A percentile compares a stretch with the other conserved stretches of the same genome.
phyloP scores from a whole-genome alignment of 1,140 invertebrate genomes.

The Dreissena polymorpha region DNA sequence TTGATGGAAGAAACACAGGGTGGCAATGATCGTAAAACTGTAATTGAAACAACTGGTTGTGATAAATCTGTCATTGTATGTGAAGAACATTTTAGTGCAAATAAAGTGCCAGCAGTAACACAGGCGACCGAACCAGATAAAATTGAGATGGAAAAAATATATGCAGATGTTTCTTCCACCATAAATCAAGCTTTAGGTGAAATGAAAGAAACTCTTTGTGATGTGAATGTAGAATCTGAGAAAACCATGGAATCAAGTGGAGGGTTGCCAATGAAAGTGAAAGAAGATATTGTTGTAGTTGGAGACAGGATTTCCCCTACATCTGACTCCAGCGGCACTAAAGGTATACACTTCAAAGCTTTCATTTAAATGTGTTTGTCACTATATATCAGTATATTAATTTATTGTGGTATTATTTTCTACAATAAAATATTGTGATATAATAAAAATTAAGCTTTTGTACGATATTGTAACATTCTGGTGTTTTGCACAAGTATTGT shows the following conservation, averaged over 20 bases:
- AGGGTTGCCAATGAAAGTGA: conserved; percentile 69
- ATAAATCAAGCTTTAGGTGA: no score
- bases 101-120: conserved; percentile 12
- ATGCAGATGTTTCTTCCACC: neutral
- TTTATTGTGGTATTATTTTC: no score
- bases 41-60: neutral
- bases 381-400: no score
- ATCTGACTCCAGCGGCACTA: conserved; percentile 70
- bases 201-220: no score
- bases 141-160: neutral
- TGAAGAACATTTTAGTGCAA: neutral
- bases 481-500: no score
- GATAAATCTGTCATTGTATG: conserved; percentile 35
- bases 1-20: conserved; percentile 10
- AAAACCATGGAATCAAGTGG: no score
- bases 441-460: no score
- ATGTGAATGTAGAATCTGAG: no score
- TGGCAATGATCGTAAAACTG: neutral
- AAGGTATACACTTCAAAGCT: conserved; percentile 59
- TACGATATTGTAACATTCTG: no score
- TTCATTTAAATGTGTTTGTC: no score
- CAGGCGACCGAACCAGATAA: conserved; percentile 3
- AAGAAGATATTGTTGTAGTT: conserved; percentile 76
- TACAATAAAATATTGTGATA: no score
- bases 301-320: conserved; percentile 72